Evolutionary conservation across 2,888 invertebrate genomes (phyloP), one percentile per base, ranked within the genome.

Genomic region (Trypoxylon attenuatum): DNA sequence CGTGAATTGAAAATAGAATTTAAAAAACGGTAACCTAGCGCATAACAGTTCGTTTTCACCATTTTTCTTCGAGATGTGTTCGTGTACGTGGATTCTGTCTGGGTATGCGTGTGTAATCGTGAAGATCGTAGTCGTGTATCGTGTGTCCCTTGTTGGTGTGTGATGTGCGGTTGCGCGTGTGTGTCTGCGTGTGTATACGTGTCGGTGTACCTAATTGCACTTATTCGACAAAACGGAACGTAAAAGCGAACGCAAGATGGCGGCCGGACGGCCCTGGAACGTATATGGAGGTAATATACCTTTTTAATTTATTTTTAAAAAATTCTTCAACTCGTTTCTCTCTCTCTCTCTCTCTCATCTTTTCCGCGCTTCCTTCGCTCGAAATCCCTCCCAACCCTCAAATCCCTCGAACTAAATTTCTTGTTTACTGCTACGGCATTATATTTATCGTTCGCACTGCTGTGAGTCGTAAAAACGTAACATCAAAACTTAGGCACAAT

Each of bases 401-500:
- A 61, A 58, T 38, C 65, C 21, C 47, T 60, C 62, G 43, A 76
- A 76, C 76, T 76, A 69, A 76, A 76, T 54, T 61, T 62, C 60
- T 68, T 50, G 59, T 64, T 63, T 68, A 65, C 54, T 61, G 55
- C 63, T 72, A 64, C 70, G 52, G 42, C 58, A 62, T 19, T 62
- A 55, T 47, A 66, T 65, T 70, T 62, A 58, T 69, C 67, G 51
- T 70, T 71, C 65, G 62, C 55, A 59, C 67, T 71, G 76, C 69
- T 78, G 76, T 74, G 77, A 77, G 74, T 79, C 69, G 78, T 80
- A 82, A 82, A 79, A 84, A 84, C 79, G 78, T 84, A 84, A 84
- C 76, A 77, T 82, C 80, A 79, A 84, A 86, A 86, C 85, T 87
- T 87, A 85, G 86, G 86, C 86, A 86, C 86, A 86, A 86, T 85